These are phyloP conservation scores for Myotis yumanensis DNA, from an alignment of 2,113 vertebrate species.

Conservation along the genomic window DNA sequence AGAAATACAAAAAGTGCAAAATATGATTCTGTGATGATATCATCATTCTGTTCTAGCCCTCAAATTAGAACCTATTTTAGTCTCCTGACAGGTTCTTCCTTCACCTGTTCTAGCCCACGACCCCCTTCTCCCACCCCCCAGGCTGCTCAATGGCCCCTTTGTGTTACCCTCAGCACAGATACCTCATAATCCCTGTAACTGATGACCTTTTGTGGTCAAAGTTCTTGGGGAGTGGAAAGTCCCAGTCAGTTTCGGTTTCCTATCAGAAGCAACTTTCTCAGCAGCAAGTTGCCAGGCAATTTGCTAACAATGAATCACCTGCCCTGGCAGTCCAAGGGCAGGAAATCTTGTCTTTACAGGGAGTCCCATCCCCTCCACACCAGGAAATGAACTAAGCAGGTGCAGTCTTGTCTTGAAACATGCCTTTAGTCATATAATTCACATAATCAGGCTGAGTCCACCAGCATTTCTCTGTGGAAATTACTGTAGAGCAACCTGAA, in stretches of 20 bases:
- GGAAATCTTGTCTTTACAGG: neutral
- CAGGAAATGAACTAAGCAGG: neutral
- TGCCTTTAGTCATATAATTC: neutral
- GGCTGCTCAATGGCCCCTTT: neutral
- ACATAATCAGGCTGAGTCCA: neutral
- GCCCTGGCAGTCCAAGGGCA: too few species aligned
- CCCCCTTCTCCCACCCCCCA: neutral
- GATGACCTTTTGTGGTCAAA: neutral
- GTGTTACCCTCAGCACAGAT: neutral
- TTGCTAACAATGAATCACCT: neutral
- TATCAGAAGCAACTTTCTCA: neutral
- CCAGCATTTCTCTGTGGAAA: neutral
- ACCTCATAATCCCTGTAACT: neutral
- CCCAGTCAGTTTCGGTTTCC: conserved; percentile 54
- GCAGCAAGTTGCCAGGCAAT: neutral
- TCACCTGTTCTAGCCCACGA: too few species aligned
- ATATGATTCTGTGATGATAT: neutral
- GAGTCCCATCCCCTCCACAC: neutral
- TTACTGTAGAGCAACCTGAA: neutral
- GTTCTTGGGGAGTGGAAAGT: neutral
- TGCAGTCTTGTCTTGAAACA: neutral
- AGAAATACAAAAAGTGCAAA: neutral
- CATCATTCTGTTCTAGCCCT: neutral
- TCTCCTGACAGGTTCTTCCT: neutral
- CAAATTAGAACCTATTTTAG: neutral